Evolutionary conservation across 2,113 vertebrate genomes (phyloP), one percentile per base, ranked within the genome.

Genomic region (Muscicapa adusta): DNA sequence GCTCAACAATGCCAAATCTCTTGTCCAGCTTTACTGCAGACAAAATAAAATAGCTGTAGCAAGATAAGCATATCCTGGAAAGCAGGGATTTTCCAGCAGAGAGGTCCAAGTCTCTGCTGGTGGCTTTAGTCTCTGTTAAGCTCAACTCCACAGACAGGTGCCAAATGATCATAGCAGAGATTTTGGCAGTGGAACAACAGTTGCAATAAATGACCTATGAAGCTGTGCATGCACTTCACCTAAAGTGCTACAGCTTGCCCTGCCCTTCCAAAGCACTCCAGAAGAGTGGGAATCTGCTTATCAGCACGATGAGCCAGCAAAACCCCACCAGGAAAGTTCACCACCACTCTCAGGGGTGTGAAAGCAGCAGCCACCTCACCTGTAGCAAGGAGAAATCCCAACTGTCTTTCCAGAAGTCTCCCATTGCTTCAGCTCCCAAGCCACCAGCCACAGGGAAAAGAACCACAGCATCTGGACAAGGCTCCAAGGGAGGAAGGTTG

Each of bases 111-210:
- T 95, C 85, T 93, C 75, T 63, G 47, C 77, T 96, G 94, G 96
- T 95, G 96, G 96, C 88, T 91, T 29, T 19, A 88, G 88, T 63
- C 88, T 80, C 26, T 12, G 36, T 29, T 71, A 54, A 29, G 6
- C 43, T 95, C 48, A 71, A 14, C 51, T 90, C 78, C 72, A 60
- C 40, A 1, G 48, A 58, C 47, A 95, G 43, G 68, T 88, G 91
- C 95, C 95, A 96, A 94, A 94, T 84, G 85, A 91, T 78, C 91
- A 60, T 53, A 95, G 63, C 85, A 96, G 91, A 94, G 82, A 91
- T 77, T 90, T 76, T 95, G 88, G 85, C 89, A 73, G 29, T 36
- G 45, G 43, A 88, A 48, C 9, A 70, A 25, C 29, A 83, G 51
- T 77, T 2, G 0, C 50, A 93, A 93, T 71, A 89, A 78, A 78